A percentile compares a stretch with the other conserved stretches of the same genome.
Evolutionary conservation across 1,140 invertebrate genomes (phyloP).

Genomic region (Drosophila sulfurigaster): DNA sequence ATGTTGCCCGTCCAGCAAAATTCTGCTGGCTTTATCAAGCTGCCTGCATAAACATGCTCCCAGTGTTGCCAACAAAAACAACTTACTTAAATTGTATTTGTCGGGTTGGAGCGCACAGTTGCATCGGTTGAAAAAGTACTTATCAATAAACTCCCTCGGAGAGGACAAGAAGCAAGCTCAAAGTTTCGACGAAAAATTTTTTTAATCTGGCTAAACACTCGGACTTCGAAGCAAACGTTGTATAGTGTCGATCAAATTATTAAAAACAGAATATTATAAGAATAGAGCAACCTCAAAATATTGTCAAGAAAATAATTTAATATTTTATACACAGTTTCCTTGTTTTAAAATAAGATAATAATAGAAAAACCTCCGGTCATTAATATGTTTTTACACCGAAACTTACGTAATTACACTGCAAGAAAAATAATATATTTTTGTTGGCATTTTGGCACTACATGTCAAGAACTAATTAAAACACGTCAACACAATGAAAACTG

Average conservation of each 20-base stretch:
- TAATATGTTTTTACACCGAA: background rate
- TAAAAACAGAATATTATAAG: background rate
- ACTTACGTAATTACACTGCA: constrained; percentile 27
- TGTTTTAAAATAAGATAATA: too few species aligned
- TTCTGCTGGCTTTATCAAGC: constrained; percentile 40
- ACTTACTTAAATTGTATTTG: constrained; percentile 1
- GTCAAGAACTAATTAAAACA: constrained; percentile 53
- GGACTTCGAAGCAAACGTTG: background rate
- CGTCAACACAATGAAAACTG: constrained; percentile 64
- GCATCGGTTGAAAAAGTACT: constrained; percentile 4
- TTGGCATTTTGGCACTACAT: constrained; percentile 28
- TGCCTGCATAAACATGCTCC: constrained; percentile 36
- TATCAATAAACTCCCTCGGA: constrained; percentile 1
- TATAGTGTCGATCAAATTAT: background rate
- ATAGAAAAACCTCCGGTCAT: too few species aligned
- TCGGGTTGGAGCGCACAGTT: background rate
- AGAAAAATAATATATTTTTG: background rate
- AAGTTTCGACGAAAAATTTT: background rate
- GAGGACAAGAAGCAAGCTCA: background rate
- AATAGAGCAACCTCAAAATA: too few species aligned
- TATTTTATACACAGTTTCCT: too few species aligned
- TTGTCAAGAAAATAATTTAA: too few species aligned
- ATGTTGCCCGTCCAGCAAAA: constrained; percentile 36
- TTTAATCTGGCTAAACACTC: background rate
- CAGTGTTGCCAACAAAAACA: constrained; percentile 17